These are phyloP conservation scores for Ramphastos sulfuratus DNA, from an alignment of 2,113 vertebrate species.

Conservation along the genomic window DNA sequence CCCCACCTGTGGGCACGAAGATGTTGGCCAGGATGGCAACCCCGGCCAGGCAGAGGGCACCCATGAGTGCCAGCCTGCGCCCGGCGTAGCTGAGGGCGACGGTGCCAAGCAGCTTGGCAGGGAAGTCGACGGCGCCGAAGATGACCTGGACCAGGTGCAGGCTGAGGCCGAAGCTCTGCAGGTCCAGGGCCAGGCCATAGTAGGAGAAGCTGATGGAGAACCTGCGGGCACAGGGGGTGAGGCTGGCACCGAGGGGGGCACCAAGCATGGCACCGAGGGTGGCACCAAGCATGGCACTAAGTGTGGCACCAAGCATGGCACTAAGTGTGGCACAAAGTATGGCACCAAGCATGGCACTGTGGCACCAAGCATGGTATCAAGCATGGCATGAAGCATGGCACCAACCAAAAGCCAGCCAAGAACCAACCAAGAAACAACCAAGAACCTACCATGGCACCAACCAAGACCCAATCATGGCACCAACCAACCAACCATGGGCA, in stretches of 20 bases:
- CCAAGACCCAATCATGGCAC: no score
- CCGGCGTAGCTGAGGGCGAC: slow-evolving; percentile 81
- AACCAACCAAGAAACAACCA: no score
- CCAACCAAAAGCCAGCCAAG: no score
- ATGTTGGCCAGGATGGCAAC: slow-evolving; percentile 78
- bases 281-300: no score
- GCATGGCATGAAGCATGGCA: fast-evolving
- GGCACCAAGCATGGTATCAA: no score
- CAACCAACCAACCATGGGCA: no score
- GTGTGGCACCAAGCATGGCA: no score
- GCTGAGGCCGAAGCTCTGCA: slow-evolving; percentile 91
- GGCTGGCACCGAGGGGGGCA: not conserved
- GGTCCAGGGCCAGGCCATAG: slow-evolving; percentile 91
- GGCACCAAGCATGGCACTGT: no score
- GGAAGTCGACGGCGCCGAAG: slow-evolving; percentile 88
- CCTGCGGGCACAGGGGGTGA: slow-evolving; percentile 26
- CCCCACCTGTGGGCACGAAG: slow-evolving; percentile 83
- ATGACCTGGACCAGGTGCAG: slow-evolving; percentile 92
- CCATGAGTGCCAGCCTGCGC: slow-evolving; percentile 80
- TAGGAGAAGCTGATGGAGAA: slow-evolving; percentile 92
- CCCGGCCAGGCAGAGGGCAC: slow-evolving; percentile 75
- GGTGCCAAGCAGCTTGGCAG: slow-evolving; percentile 84
- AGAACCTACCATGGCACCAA: no score
- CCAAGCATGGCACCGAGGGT: fast-evolving
- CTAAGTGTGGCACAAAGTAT: no score